phyloP scores from a whole-genome alignment of 2,113 vertebrate genomes.

The Anolis carolinensis region DNA sequence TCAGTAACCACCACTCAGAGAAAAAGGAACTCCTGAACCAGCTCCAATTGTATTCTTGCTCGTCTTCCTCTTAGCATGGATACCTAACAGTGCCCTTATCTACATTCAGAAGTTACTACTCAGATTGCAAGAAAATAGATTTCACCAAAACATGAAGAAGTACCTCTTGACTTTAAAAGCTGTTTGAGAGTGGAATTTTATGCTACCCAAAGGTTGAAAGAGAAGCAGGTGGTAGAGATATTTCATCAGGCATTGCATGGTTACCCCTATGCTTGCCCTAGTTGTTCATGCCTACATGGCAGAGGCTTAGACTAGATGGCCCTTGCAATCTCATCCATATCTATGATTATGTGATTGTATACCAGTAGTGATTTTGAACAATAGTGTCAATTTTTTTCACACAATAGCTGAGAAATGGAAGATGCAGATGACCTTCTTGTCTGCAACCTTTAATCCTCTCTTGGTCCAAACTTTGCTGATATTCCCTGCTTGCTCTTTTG shows the following conservation, averaged over 20 bases:
- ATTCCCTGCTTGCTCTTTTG: conserved; percentile 50
- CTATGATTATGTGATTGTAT: conserved; percentile 28
- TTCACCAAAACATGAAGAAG: no score
- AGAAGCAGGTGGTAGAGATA: no score
- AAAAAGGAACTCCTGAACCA: not conserved
- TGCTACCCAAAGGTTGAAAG: no score
- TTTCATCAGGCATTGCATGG: no score
- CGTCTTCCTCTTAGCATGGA: no score
- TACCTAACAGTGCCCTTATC: not conserved
- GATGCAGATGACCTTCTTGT: conserved; percentile 51
- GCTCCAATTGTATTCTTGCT: not conserved
- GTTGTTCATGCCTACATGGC: no score
- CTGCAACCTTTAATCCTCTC: conserved; percentile 45
- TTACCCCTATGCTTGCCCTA: no score
- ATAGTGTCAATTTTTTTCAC: conserved; percentile 27
- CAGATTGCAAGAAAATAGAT: not conserved
- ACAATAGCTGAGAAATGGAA: conserved; percentile 53
- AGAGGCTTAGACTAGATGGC: no score
- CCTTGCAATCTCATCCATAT: no score
- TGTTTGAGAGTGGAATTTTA: no score
- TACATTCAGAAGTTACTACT: not conserved
- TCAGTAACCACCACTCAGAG: not conserved
- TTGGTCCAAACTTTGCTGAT: conserved; percentile 35
- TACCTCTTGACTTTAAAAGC: no score
- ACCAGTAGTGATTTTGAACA: conserved; percentile 34